These are phyloP conservation scores for Caracal caracal DNA, from an alignment of 2,113 vertebrate genomes.

Conservation along the genomic window DNA sequence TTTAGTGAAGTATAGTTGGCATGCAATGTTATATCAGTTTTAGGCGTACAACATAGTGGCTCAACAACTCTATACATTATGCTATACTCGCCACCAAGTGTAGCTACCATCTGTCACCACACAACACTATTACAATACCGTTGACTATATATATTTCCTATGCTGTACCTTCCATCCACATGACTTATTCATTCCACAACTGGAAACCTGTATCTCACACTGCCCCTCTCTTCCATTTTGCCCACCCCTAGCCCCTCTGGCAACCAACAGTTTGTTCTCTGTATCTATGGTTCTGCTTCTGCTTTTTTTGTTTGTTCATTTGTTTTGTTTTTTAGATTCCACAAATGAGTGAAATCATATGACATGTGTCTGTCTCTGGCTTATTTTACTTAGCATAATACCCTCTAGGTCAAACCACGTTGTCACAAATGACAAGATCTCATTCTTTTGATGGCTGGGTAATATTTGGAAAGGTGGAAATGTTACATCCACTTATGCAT, in stretches of 20 bases:
- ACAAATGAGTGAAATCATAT: neutral
- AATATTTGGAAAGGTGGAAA: neutral
- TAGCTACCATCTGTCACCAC: neutral
- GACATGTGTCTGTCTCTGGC: neutral
- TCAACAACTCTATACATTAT: neutral
- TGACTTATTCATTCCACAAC: neutral
- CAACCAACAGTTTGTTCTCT: neutral
- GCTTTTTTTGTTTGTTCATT: neutral
- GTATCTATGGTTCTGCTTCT: neutral
- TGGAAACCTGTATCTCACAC: neutral
- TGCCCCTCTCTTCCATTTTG: neutral
- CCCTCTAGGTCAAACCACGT: neutral
- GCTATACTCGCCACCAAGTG: neutral
- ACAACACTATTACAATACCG: neutral
- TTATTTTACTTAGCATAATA: neutral
- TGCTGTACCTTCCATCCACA: neutral
- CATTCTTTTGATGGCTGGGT: neutral
- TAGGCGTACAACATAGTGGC: neutral
- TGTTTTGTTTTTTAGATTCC: neutral
- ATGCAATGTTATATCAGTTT: neutral
- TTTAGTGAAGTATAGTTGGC: neutral
- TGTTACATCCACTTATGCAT: neutral
- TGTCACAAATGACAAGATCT: neutral
- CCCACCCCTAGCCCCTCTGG: neutral
- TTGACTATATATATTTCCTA: neutral